A percentile compares a stretch with the other conserved stretches of the same genome.
Conservation (phyloP, 2,888 invertebrate genomes). For the Cinara cedri region DNA sequence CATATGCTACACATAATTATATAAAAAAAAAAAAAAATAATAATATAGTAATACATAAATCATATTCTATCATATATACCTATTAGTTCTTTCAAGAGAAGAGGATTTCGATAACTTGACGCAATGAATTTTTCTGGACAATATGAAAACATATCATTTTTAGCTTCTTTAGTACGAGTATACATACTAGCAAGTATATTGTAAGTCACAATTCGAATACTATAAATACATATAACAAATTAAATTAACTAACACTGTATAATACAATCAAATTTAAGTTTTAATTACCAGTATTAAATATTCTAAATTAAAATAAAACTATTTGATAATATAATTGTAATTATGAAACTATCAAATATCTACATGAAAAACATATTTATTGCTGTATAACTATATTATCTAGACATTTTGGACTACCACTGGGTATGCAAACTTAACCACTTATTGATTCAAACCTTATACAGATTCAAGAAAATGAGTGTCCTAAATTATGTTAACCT, state of each 20-base stretch:
- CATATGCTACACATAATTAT: conserved; percentile 72
- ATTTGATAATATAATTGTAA: no score
- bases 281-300: neutral
- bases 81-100: conserved; percentile 80
- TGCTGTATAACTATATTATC: no score
- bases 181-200: conserved; percentile 92
- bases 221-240: conserved; percentile 62
- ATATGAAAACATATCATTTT: conserved; percentile 78
- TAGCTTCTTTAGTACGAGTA: conserved; percentile 81
- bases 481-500: no score
- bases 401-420: no score
- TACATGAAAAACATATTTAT: no score
- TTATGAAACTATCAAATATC: no score
- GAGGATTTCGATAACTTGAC: conserved; percentile 84
- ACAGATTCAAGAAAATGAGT: no score
- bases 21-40: conserved; percentile 54
- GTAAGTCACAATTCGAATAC: conserved; percentile 83
- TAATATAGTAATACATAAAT: no score
- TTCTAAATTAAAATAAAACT: no score
- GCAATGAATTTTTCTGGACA: conserved; percentile 82
- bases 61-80: conserved; percentile 66
- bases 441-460: no score
- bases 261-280: neutral
- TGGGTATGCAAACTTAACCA: no score
- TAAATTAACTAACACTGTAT: neutral